Evolutionary conservation across 2,888 invertebrate genomes (phyloP).

Genomic region (Cylindroiulus punctatus): DNA sequence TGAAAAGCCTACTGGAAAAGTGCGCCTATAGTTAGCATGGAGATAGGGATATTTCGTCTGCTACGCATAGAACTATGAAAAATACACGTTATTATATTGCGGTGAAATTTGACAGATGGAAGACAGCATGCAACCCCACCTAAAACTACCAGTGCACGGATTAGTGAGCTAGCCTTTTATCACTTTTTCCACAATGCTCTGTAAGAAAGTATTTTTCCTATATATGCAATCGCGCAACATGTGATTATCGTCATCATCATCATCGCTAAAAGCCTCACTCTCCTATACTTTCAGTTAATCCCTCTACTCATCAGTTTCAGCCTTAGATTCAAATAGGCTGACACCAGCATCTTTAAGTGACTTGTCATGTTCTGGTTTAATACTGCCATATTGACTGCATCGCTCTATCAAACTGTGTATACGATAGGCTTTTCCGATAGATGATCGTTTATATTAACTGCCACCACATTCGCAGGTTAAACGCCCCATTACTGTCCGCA

Average conservation of each 20-base stretch:
- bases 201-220: neutral
- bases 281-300: neutral
- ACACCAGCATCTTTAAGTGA: neutral
- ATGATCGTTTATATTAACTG: neutral
- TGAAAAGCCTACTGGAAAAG: no score
- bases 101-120: no score
- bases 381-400: neutral
- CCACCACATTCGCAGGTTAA: neutral
- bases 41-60: no score
- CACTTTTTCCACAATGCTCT: neutral
- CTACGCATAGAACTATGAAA: no score
- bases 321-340: neutral
- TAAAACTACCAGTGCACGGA: no score
- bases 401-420: neutral
- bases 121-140: no score
- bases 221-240: neutral
- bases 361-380: constrained; percentile 2
- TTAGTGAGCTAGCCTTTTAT: neutral
- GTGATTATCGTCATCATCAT: constrained; percentile 3
- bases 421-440: neutral
- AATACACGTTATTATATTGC: no score
- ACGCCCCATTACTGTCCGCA: neutral
- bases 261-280: neutral
- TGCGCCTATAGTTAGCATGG: no score
- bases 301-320: neutral